phyloP scores from a whole-genome alignment of 2,797 vertebrate species.

The Ataeniobius toweri region DNA sequence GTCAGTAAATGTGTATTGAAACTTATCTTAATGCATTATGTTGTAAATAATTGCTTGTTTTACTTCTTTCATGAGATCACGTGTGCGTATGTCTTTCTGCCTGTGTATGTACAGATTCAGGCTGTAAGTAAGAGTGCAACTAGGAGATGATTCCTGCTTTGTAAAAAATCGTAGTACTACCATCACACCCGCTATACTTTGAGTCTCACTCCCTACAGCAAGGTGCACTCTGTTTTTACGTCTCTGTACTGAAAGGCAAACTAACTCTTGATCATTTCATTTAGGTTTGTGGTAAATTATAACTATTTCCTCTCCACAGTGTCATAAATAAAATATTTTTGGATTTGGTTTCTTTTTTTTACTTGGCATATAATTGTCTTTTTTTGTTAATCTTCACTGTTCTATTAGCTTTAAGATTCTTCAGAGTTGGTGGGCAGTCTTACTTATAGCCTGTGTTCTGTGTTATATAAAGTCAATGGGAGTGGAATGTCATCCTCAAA shows the following conservation, averaged over 20 bases:
- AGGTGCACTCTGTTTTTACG: background rate
- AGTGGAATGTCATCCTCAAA: background rate
- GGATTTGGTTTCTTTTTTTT: background rate
- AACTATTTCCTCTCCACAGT: background rate
- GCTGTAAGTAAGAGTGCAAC: background rate
- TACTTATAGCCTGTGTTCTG: too few species aligned
- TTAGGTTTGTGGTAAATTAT: background rate
- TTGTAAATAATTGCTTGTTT: background rate
- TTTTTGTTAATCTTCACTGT: background rate
- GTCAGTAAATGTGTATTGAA: background rate
- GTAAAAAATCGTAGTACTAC: background rate
- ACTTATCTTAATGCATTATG: background rate
- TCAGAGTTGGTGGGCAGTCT: background rate
- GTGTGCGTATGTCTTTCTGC: background rate
- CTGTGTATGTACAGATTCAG: background rate
- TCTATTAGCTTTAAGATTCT: background rate
- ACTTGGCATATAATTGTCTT: background rate
- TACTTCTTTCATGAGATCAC: background rate
- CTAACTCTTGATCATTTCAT: background rate
- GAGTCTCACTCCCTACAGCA: background rate
- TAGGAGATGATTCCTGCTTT: background rate
- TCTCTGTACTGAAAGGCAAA: background rate
- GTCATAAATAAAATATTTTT: background rate
- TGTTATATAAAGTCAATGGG: background rate
- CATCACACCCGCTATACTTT: background rate